Base-by-base conservation (phyloP, 1,140 invertebrate species). In the Pogonomyrmex barbatus region DNA sequence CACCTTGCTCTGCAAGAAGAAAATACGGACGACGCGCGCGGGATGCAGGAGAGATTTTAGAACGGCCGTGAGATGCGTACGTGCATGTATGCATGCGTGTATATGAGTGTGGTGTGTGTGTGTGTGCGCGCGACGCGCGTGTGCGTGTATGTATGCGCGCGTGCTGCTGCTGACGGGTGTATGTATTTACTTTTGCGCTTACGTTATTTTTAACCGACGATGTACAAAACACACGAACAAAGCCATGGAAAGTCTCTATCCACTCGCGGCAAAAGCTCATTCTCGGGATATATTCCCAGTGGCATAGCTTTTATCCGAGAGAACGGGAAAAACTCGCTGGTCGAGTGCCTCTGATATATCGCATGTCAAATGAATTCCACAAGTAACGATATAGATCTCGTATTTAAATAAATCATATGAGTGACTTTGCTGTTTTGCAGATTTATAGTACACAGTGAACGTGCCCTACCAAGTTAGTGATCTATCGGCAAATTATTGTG, bases 161-260 rank as follows among this genome's bases (percentile, higher is more conserved):
- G 24, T 24, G 24, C 24, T 24, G 24, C 24, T 24, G 24, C 24
- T 24, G 24, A 24, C 24, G 24, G 36, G 79, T 81, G 71, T 82
- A 89, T 89, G n/a, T n/a, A n/a, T 87, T 87, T 68, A 89, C 85
- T 89, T 91, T 91, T 90, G 91, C 75, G 88, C 91, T 91, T 90
- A 91, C 75, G 88, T 91, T 91, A 91, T 91, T 91, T 90, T 91
- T 91, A 89, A 91, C 89, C 60, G 60, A 58, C 73, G 62, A 89
- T 89, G 54, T 78, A 81, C 52, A 85, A 91, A 90, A 91, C 79
- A 70, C 39, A 60, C 67, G 83, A 52, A 89, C 86, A 88, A 89
- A 91, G 67, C 58, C 30, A 58, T 78, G 58, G 67, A 86, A 76
- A 67, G 10, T 86, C 56, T 76, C 54, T 58, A 33, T 54, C 47